phyloP scores from a whole-genome alignment of 2,888 invertebrate genomes.

The Lasioglossum calceatum region DNA sequence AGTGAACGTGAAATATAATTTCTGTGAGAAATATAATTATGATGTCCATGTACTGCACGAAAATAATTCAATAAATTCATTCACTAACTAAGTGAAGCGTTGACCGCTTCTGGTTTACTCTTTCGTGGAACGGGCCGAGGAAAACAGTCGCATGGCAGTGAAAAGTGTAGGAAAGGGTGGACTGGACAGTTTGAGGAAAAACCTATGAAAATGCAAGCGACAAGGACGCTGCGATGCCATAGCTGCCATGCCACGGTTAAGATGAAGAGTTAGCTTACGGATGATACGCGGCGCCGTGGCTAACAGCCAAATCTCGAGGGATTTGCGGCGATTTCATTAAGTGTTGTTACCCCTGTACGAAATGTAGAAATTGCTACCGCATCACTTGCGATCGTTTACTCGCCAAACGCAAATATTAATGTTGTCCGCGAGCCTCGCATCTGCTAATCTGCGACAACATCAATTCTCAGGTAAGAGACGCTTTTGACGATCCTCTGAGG shows the following conservation, averaged over 20 bases:
- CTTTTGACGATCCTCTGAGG: background rate
- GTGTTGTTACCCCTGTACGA: background rate
- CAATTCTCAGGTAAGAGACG: background rate
- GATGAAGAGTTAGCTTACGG: conserved; percentile 18
- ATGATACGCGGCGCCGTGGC: background rate
- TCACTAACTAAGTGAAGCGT: no score
- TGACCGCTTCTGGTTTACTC: background rate
- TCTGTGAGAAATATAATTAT: background rate
- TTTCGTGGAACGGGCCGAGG: background rate
- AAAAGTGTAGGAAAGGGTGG: background rate
- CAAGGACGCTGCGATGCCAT: background rate
- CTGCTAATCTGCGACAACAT: background rate
- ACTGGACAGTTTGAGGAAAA: background rate
- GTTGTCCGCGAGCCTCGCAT: background rate
- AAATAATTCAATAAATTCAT: no score
- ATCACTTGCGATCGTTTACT: conserved; percentile 8
- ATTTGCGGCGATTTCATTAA: conserved; percentile 9
- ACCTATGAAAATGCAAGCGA: background rate
- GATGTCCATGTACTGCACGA: no score
- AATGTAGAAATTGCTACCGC: conserved; percentile 4
- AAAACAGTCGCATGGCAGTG: background rate
- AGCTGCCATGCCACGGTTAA: background rate
- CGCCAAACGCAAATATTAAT: background rate
- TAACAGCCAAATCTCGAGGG: conserved; percentile 13
- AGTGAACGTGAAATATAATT: background rate